phyloP scores from a whole-genome alignment of 1,140 invertebrate genomes.

The Conus betulinus region DNA sequence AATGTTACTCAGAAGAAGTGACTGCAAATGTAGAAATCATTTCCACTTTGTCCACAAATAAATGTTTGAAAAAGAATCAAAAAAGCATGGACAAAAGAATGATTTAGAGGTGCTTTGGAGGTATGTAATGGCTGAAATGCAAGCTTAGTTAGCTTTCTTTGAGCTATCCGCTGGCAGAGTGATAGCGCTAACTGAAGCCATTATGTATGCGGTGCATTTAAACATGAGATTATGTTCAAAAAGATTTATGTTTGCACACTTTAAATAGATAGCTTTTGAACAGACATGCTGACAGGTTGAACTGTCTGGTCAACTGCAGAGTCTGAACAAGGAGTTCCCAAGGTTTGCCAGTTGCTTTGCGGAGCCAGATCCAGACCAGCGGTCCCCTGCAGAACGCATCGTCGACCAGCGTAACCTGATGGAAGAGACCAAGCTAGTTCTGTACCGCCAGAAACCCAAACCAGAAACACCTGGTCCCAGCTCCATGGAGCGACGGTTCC shows the following conservation, averaged over 20 bases:
- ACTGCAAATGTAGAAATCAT: no score
- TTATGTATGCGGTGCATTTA: not conserved
- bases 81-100: no score
- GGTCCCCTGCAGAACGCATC: slow-evolving; percentile 63
- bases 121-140: no score
- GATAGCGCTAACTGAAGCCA: no score
- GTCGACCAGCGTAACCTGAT: slow-evolving; percentile 70
- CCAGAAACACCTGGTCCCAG: slow-evolving; percentile 56
- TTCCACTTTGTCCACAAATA: no score
- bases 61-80: no score
- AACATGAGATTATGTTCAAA: not conserved
- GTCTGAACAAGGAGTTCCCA: slow-evolving; percentile 63
- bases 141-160: no score
- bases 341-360: slow-evolving; percentile 55
- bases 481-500: slow-evolving; percentile 62
- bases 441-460: slow-evolving; percentile 62
- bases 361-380: slow-evolving; percentile 46
- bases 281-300: no score
- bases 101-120: no score
- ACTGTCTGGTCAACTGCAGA: slow-evolving; percentile 51
- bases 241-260: not conserved
- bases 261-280: not conserved
- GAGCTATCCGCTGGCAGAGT: no score
- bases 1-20: no score
- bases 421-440: slow-evolving; percentile 69